A percentile compares a stretch with the other conserved stretches of the same genome.
phyloP scores from a whole-genome alignment of 2,888 invertebrate genomes.

The Helicoverpa assulta region DNA sequence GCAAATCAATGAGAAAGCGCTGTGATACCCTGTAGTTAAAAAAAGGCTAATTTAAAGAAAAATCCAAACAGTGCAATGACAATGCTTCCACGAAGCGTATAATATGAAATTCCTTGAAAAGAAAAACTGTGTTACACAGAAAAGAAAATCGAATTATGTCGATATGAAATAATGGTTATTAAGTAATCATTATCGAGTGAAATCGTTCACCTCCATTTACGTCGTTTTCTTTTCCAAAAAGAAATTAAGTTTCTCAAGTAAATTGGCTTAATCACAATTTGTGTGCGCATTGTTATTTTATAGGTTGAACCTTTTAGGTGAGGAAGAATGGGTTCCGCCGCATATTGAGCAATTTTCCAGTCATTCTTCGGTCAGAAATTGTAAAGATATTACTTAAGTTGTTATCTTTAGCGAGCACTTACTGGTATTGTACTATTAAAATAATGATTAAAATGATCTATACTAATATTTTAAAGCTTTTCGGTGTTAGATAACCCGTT shows the following conservation, averaged over 20 bases:
- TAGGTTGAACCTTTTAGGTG: not conserved
- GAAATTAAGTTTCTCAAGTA: not conserved
- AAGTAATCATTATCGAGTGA: not conserved
- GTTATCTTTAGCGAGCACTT: not conserved
- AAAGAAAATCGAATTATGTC: not conserved
- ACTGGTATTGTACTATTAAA: not conserved
- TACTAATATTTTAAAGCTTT: too few species aligned
- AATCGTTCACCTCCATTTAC: not conserved
- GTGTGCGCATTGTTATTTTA: not conserved
- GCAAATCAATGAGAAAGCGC: too few species aligned
- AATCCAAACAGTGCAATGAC: too few species aligned
- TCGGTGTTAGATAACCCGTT: too few species aligned
- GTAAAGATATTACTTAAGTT: not conserved
- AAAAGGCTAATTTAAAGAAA: too few species aligned
- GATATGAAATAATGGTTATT: not conserved
- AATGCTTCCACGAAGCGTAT: too few species aligned
- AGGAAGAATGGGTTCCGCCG: not conserved
- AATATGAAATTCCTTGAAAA: not conserved
- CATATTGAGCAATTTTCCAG: not conserved
- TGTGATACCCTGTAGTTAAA: too few species aligned
- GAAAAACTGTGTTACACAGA: not conserved
- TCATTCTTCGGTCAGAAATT: not conserved
- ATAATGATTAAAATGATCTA: too few species aligned
- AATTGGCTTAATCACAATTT: not conserved
- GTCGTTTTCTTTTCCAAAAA: not conserved